Evolutionary conservation across 2,888 invertebrate species (phyloP).

Genomic region (Hirudinaria manillensis): DNA sequence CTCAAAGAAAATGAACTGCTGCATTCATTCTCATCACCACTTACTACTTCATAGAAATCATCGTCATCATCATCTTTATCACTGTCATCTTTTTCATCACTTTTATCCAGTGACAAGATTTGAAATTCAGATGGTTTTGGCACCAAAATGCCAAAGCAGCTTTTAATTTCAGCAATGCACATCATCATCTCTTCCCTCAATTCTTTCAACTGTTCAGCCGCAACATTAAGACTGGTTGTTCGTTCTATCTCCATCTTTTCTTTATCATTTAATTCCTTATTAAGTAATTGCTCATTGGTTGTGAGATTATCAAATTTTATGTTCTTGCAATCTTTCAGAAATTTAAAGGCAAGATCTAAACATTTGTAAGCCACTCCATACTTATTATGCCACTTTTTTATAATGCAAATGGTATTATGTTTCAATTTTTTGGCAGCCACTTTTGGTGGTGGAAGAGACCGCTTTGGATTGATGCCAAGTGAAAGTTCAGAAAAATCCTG

Average conservation of each 20-base stretch:
- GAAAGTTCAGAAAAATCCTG: slow-evolving; percentile 5
- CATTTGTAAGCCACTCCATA: slow-evolving; percentile 24
- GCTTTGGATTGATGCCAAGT: slow-evolving; percentile 12
- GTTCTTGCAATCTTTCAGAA: slow-evolving; percentile 18
- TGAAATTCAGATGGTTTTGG: slow-evolving; percentile 20
- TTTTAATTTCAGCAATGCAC: slow-evolving; percentile 12
- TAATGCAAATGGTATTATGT: neutral
- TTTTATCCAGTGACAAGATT: neutral
- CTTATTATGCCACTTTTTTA: slow-evolving; percentile 26
- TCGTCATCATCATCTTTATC: neutral
- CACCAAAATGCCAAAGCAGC: slow-evolving; percentile 15
- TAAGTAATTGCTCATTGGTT: neutral
- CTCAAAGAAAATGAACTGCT: neutral
- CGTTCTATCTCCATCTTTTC: neutral
- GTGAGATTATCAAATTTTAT: slow-evolving; percentile 18
- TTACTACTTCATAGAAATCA: neutral
- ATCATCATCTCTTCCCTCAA: neutral
- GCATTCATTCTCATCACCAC: neutral
- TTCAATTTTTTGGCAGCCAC: slow-evolving; percentile 10
- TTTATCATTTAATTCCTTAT: neutral
- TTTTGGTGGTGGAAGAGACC: slow-evolving; percentile 5
- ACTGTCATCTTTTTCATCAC: neutral
- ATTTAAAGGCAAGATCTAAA: slow-evolving; percentile 15
- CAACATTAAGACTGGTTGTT: slow-evolving; percentile 13
- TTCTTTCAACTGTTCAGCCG: slow-evolving; percentile 4